These are phyloP conservation scores for Apodemus sylvaticus DNA, from an alignment of 2,113 vertebrate genomes.

Conservation along the genomic window DNA sequence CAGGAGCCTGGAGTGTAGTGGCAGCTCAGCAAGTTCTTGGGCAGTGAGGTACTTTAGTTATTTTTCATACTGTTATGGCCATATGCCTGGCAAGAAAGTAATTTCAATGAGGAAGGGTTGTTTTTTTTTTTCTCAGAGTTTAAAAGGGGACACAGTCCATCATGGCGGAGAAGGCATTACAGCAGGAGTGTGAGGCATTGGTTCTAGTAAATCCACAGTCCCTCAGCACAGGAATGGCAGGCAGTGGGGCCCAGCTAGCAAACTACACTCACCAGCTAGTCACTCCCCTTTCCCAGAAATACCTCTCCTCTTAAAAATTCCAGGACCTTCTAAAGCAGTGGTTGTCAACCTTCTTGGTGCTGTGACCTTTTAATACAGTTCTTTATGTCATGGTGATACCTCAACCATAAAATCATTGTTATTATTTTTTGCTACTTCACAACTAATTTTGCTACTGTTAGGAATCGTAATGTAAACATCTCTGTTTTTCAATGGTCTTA, in stretches of 20 bases:
- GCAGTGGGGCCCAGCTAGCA: too few relatives aligned
- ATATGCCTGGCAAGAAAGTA: not conserved
- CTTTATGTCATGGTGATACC: not conserved
- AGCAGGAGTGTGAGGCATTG: not conserved
- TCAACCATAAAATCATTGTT: not conserved
- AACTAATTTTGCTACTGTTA: not conserved
- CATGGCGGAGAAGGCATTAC: not conserved
- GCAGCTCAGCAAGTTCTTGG: not conserved
- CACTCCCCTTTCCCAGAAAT: not conserved
- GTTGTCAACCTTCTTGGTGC: not conserved
- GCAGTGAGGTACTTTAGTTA: not conserved
- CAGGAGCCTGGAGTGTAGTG: not conserved
- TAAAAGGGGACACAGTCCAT: not conserved
- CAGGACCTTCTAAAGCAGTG: not conserved
- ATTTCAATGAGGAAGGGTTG: not conserved
- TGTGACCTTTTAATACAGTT: not conserved
- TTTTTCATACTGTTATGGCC: not conserved
- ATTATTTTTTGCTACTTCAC: not conserved
- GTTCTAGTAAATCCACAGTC: too few relatives aligned
- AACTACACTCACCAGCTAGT: not conserved
- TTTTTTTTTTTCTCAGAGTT: not conserved
- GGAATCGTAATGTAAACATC: not conserved
- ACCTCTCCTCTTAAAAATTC: not conserved
- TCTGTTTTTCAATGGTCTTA: not conserved
- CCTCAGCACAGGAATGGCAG: not conserved